Evolutionary conservation across 2,888 invertebrate genomes (phyloP), one percentile per base, ranked within the genome.

Genomic region (Zelleria hepariella): DNA sequence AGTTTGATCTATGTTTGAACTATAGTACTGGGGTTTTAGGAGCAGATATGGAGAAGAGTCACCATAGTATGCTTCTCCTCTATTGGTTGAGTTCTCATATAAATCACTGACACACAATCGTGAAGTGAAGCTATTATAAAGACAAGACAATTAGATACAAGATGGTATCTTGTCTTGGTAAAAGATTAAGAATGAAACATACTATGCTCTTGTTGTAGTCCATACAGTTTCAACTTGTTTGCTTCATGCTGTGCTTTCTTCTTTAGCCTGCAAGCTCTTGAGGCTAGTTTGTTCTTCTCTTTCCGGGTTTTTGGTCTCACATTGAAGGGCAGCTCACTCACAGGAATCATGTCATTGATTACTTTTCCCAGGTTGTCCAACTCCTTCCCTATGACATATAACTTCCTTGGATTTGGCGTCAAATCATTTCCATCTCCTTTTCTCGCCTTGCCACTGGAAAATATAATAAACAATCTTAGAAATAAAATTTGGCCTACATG

Each of bases 201-300:
- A 97, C 98, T 95, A 81, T 98, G 98, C 85, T 99, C 98, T 71
- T 93, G 92, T 81, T 98, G 97, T 68, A 99, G 90, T 47, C 98
- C 98, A 76, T 93, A 95, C 2, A 98, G 87, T 87, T 98, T 98
- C 60, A 99, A 93, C 86, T 99, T 99, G 78, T 98, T 98, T 2
- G 99, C 98, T 84, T 99, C 99, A 79, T 99, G 98, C 77, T 98
- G 98, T 4, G 99, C 99, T 86, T 98, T 99, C 85, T 99, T 99
- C 91, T 99, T 99, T 72, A 99, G 90, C 42, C 98, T 92, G 78
- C 98, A 99, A 32, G 98, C 98, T 63, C 98, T 93, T 0, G 98
- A 98, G 8, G 99, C 98, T 59, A 98, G 89, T 85, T 98, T 98
- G 80, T 99, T 99, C 79, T 99, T 98, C 81, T 99, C 98, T 81